Base-by-base conservation (phyloP, 1,140 invertebrate species). In the Gryllus bimaculatus region DNA sequence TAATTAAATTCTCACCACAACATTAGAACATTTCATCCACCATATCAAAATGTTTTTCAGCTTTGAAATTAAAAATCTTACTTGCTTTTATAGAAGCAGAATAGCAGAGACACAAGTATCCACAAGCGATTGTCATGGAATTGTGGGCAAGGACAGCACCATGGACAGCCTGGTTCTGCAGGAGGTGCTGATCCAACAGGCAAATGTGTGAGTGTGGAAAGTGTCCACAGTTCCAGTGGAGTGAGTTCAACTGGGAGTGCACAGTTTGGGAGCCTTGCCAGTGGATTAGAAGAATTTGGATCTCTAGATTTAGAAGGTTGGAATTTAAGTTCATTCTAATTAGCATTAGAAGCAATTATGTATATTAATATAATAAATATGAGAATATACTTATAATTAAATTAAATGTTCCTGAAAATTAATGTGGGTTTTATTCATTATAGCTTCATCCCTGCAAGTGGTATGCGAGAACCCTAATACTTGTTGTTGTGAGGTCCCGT, bases 41-140 rank as follows among this genome's bases (percentile, higher is more conserved):
- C 20, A 73, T 73, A 20, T 73, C 20, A 18, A 73, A n/a, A 20
- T 5, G 20, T 73, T 73, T 18, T 18, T 73, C 20, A 73, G 73
- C 73, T 39, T 39, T 39, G 26, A 39, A 39, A 39, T 39, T 39
- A 39, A 39, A 39, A 39, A 39, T 39, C 26, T 47, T 47, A 5
- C 82, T 76, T 74, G 75, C 79, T 78, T 81, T 82, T 84, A 74
- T 82, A 89, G 88, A 88, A 88, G 83, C 87, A 88, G 82, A 87
- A 87, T 83, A 85, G 82, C 74, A 84, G 84, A 83, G 90, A 91
- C 84, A 84, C 86, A 39, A 88, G 86, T 78, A 92, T 92, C 80
- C 89, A 91, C 82, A 92, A 92, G 85, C 85, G 91, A 47, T 84
- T 91, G 18, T 92, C 90, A 15, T 91, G 90, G 90, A 91, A 92